Base-by-base conservation (phyloP, 2,113 vertebrate species). In the Tricholaema leucomelas region DNA sequence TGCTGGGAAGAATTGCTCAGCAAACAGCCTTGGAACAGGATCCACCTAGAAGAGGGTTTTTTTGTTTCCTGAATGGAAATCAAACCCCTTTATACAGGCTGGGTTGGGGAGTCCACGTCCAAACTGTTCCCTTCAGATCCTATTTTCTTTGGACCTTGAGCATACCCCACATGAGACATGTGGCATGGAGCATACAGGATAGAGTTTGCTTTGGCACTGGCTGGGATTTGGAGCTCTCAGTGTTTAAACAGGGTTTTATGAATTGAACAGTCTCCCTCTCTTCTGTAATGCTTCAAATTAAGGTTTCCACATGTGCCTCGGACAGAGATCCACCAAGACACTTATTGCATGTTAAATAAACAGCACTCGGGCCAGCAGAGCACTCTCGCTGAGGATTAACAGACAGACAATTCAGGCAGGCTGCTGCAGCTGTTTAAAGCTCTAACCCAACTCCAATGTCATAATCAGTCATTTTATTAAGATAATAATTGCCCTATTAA, bases 261-360 rank as follows among this genome's bases (percentile, higher is more conserved):
- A 96, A 95, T 56, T 78, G 87, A 93, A 70, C 89, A 65, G 75
- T 20, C 87, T 88, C 81, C 11, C 66, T 87, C 86, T 89, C 85
- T n/a, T 50, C 94, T 87, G 81, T 36, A 87, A 90, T 4, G 87
- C 94, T 89, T 92, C 95, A 90, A 81, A 92, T 88, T 17, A 91
- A 92, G 91, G 85, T 82, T 92, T 91, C 87, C 93, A 94, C 96
- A 95, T 95, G n/a, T 96, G 96, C 90, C 70, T 95, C 93, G 95
- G 92, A 95, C 92, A 95, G 92, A 92, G 71, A 92, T 93, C 85
- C 93, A 71, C 90, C 70, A 67, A 87, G 85, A 89, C 92, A 91
- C 93, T 95, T 92, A 85, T 13, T 85, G 82, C 91, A 91, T 4
- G 40, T 93, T 95, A 94, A 96, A 94, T 81, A 93, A 96, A 90